Evolutionary conservation across 2,888 invertebrate genomes (phyloP), one percentile per base, ranked within the genome.

Genomic region (Cephus spinipes): DNA sequence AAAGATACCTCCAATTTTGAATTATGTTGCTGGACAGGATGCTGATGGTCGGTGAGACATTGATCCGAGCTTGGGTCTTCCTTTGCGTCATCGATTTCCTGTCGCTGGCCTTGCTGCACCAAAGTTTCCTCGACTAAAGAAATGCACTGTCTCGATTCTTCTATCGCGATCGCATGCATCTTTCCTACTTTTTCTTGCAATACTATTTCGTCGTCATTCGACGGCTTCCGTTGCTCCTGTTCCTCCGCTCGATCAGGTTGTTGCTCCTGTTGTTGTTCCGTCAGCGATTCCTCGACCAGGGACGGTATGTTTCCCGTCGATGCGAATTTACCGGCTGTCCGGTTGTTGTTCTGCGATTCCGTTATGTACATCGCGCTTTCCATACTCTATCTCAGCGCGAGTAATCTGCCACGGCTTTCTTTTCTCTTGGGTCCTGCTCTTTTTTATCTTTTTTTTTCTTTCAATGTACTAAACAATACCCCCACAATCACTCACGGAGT

Each of bases 301-400:
- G 89, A 85, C 4, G 91, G 90, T 68, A 91, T 91, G 69, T 91
- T 91, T 80, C 87, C 90, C 23, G 91, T 89, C 79, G 91, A 91
- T 2, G 90, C 90, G 81, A 86, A 91, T 77, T 91, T 91, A 23
- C 68, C 76, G 75, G 81, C 81, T 80, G 83, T 71, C 74, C 79
- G 85, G 73, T 75, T 73, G 84, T 88, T 89, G 79, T 84, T 87
- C 76, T 85, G 87, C 33, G 84, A 78, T 82, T 89, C 89, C 80
- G 86, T 88, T 77, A 91, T 91, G 81, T 88, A 90, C 90, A 91
- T 90, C 81, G 84, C 83, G 75, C 83, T 86, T 74, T 87, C 87
- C 89, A 89, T 89, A 75, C 79, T 85, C 79, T 85, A 82, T 23
- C 9, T 55, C 71, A 33, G 74, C 33, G 40, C 74, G 33, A n/a